Conservation (phyloP, 2,797 vertebrate genomes). For the Cuculus canorus region DNA sequence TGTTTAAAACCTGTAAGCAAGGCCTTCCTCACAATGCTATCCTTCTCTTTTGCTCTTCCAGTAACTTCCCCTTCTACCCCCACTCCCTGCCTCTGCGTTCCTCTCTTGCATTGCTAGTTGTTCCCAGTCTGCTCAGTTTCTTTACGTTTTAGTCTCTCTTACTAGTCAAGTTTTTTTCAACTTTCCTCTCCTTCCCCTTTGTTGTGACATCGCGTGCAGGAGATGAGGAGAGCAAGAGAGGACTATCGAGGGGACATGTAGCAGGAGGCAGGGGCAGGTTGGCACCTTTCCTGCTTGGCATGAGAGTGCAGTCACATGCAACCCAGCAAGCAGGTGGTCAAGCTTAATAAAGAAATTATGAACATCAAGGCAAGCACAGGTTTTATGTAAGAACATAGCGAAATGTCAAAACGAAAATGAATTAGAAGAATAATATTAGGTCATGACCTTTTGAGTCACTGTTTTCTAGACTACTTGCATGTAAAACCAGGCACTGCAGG, state of each 20-base stretch:
- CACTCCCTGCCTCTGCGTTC: background rate
- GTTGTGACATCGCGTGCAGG: fast-evolving
- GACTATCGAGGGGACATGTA: fast-evolving
- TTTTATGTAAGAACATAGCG: background rate
- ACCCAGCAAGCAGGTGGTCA: background rate
- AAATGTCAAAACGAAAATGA: background rate
- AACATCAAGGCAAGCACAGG: background rate
- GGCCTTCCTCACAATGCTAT: background rate
- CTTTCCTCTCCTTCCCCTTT: background rate
- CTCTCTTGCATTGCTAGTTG: background rate
- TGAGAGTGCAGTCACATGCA: background rate
- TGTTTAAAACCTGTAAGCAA: background rate
- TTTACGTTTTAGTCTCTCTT: background rate
- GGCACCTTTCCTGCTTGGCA: background rate
- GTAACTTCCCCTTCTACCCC: background rate
- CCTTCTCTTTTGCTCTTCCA: background rate
- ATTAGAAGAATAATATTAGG: background rate
- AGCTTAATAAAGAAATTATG: background rate
- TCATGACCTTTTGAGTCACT: background rate
- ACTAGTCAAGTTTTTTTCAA: background rate
- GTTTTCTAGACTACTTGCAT: background rate
- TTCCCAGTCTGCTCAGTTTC: background rate
- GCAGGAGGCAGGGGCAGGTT: background rate
- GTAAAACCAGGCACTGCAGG: background rate
- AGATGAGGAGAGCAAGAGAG: background rate